Evolutionary conservation across 2,113 vertebrate genomes (phyloP).

Genomic region (Pygoscelis adeliae): DNA sequence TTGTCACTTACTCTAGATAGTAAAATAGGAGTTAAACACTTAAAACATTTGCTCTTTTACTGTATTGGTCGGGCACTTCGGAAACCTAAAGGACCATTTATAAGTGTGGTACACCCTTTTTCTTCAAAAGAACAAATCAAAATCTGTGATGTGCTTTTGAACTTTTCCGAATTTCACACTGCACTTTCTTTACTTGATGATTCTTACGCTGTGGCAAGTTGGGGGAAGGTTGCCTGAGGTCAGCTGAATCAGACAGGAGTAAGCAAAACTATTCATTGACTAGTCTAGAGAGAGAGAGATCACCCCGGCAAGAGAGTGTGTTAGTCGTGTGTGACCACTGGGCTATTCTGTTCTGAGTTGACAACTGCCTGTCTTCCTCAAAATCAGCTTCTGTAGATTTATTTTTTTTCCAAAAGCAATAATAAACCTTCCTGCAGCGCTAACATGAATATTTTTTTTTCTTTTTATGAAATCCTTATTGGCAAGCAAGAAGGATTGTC

Average conservation of each 20-base stretch:
- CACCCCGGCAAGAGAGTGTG: background rate
- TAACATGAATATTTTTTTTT: background rate
- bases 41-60: background rate
- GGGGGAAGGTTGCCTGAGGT: background rate
- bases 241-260: background rate
- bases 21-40: background rate
- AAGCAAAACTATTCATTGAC: background rate
- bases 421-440: background rate
- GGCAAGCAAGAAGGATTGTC: background rate
- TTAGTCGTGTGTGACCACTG: background rate
- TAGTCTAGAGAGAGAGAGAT: background rate
- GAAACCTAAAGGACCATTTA: background rate
- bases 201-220: background rate
- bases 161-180: background rate
- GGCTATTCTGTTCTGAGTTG: background rate
- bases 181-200: background rate
- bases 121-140: background rate
- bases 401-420: background rate
- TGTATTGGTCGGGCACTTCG: background rate
- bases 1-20: background rate
- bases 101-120: background rate
- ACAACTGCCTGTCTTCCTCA: background rate
- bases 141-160: background rate
- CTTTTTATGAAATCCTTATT: background rate
- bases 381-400: background rate